phyloP scores from a whole-genome alignment of 2,113 vertebrate genomes.

The Chaetura pelagica region DNA sequence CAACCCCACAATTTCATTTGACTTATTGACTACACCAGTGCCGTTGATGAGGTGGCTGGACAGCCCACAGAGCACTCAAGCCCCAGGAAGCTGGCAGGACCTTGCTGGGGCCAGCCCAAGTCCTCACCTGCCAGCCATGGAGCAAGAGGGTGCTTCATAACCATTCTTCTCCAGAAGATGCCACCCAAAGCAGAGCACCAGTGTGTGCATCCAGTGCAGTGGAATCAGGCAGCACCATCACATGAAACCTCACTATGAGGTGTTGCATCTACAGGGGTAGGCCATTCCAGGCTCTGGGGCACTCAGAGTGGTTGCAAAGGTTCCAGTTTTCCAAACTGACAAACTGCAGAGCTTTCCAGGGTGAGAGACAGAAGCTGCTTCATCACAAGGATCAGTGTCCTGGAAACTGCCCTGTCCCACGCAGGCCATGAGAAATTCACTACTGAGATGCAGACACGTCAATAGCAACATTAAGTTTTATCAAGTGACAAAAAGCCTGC shows the following conservation, averaged over 20 bases:
- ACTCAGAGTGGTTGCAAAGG: not conserved
- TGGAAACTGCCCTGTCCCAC: not conserved
- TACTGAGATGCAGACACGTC: not conserved
- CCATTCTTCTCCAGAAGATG: not conserved
- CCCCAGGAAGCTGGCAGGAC: not conserved
- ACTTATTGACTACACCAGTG: not conserved
- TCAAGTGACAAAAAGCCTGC: not conserved
- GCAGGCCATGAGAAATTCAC: not conserved
- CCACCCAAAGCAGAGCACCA: not conserved
- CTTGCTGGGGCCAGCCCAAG: not conserved
- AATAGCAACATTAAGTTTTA: not conserved
- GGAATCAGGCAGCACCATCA: not conserved
- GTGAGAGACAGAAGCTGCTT: not conserved
- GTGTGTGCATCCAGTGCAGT: not conserved
- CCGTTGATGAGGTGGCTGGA: not conserved
- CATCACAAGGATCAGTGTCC: not conserved
- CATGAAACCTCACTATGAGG: accelerated
- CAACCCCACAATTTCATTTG: not conserved
- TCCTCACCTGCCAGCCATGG: not conserved
- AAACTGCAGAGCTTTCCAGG: not conserved
- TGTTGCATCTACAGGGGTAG: not conserved
- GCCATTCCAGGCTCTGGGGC: not conserved
- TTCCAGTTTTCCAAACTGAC: not conserved
- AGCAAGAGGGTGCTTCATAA: not conserved
- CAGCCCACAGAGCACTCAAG: not conserved